A percentile compares a stretch with the other conserved stretches of the same genome.
Conservation (phyloP, 2,888 invertebrate genomes). For the Deilephila elpenor region DNA sequence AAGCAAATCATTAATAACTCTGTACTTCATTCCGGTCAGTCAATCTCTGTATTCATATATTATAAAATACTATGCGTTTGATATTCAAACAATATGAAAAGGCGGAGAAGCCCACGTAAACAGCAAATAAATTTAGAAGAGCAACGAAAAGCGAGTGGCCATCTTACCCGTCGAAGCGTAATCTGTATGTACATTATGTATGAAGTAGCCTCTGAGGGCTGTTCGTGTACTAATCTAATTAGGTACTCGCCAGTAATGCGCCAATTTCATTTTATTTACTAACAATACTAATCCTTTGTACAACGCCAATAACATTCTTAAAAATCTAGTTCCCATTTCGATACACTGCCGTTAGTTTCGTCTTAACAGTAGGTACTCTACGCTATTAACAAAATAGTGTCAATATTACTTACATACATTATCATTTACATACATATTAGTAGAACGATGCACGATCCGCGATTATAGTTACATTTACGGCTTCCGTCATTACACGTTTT, state of each 20-base stretch:
- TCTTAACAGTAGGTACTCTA: conserved; percentile 73
- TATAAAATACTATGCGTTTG: conserved; percentile 42
- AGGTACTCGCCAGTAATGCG: conserved; percentile 85
- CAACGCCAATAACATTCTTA: conserved; percentile 82
- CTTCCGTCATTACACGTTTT: conserved; percentile 74
- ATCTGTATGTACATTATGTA: conserved; percentile 72
- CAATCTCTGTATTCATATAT: conserved; percentile 43
- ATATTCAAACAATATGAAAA: conserved; percentile 45
- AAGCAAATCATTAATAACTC: conserved; percentile 59
- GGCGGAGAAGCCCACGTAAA: conserved; percentile 52
- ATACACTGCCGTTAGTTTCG: conserved; percentile 78
- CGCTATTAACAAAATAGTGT: conserved; percentile 81
- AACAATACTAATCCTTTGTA: conserved; percentile 82
- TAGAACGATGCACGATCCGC: conserved; percentile 79
- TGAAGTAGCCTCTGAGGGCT: conserved; percentile 78
- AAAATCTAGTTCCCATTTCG: conserved; percentile 72
- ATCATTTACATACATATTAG: conserved; percentile 73
- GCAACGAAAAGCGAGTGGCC: conserved; percentile 74
- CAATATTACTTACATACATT: conserved; percentile 79
- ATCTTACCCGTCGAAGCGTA: conserved; percentile 65
- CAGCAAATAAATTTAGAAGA: conserved; percentile 66
- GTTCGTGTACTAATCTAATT: conserved; percentile 80
- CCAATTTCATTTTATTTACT: conserved; percentile 81
- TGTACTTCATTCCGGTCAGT: conserved; percentile 58
- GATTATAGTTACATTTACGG: conserved; percentile 72